A percentile compares a stretch with the other conserved stretches of the same genome.
Evolutionary conservation across 2,113 vertebrate genomes (phyloP).

Genomic region (Mellivora capensis): DNA sequence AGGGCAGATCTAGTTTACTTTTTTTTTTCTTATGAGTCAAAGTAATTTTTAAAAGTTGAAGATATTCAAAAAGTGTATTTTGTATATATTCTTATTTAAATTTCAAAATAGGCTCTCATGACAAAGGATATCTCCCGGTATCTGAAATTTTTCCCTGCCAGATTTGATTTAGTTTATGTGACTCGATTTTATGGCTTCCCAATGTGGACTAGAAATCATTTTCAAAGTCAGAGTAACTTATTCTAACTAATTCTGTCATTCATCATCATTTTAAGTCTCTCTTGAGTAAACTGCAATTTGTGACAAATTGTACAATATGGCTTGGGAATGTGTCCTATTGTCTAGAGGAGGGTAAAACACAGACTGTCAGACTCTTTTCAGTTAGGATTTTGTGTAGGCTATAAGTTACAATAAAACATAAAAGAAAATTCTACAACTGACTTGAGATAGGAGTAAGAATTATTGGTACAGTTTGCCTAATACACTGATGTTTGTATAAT

Average conservation of each 20-base stretch:
- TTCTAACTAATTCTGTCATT: slow-evolving; percentile 50
- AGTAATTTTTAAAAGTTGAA: background rate
- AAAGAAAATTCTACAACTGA: background rate
- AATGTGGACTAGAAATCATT: slow-evolving; percentile 26
- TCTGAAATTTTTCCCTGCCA: background rate
- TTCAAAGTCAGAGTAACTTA: slow-evolving; percentile 50
- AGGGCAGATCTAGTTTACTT: background rate
- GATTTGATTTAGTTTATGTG: slow-evolving; percentile 24
- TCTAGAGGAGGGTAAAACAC: slow-evolving; percentile 45
- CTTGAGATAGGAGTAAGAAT: background rate
- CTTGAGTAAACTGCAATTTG: slow-evolving; percentile 37
- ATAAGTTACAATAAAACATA: background rate
- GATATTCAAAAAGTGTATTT: background rate
- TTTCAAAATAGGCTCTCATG: background rate
- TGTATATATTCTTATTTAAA: background rate
- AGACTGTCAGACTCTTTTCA: background rate
- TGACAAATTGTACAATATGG: slow-evolving; percentile 49
- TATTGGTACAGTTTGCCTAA: background rate
- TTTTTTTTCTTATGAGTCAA: background rate
- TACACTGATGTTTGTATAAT: background rate
- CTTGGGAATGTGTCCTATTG: background rate
- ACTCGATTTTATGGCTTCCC: background rate
- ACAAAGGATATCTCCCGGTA: background rate
- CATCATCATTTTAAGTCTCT: slow-evolving; percentile 53
- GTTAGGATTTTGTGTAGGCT: background rate